Base-by-base conservation (phyloP, 2,888 invertebrate species). In the Phyto melanocephala region DNA sequence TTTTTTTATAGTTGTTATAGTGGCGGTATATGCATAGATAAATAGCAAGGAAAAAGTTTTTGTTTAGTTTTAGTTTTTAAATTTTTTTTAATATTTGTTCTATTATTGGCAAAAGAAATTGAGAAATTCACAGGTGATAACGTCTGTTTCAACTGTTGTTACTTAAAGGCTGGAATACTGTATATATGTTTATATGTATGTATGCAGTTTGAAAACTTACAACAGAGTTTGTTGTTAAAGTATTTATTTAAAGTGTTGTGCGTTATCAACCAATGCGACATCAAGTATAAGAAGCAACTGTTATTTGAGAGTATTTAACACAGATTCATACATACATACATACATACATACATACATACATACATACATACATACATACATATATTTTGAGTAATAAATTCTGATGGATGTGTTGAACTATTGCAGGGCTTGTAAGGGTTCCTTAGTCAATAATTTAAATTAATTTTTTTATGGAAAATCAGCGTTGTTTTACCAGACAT, bases 121-220 rank as follows among this genome's bases (percentile, higher is more conserved):
- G 88, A 89, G 87, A 86, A 86, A 88, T 87, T 89, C 88, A 87
- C 88, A 89, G 89, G 89, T 88, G 89, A 87, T 89, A 89, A 89
- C 87, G 86, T 86, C 60, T 79, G 52, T 75, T 82, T 56, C 3
- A 67, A 28, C 40, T 58, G 40, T 58, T 58, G 62, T 40, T 28
- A 52, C 65, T 17, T 42, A 8, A 45, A 67, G 65, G 28, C n/a
- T n/a, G n/a, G n/a, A n/a, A n/a, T n/a, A n/a, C n/a, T n/a, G n/a
- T n/a, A n/a, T n/a, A 28, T 5, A 28, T 28, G 28, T 28, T 28
- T 28, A 6, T 28, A 6, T 28, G 6, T 6, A 28, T 28, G 6
- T 28, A 28, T 5, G 6, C 28, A 68, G 47, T 70, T 80, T 63
- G 37, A 65, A 68, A 45, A 76, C 58, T 13, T 65, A 62, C 42